Base-by-base conservation (phyloP, 2,888 invertebrate genomes). In the Julus scandinavius region DNA sequence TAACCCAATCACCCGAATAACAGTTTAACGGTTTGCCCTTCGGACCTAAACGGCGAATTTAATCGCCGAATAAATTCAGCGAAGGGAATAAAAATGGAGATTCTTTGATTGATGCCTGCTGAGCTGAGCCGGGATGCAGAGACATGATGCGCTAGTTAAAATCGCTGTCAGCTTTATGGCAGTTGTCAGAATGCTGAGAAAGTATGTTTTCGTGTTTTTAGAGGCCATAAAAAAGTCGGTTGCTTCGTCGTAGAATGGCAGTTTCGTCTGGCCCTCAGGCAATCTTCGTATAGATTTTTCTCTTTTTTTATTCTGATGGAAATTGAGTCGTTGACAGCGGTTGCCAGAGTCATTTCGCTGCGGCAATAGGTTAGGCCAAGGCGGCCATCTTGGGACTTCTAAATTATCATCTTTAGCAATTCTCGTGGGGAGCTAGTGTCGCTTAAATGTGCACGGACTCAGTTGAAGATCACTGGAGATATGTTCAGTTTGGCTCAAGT, bases 121-220 rank as follows among this genome's bases (percentile, higher is more conserved):
- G 80, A 29, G 80, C 38, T 54, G 54, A 3, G 54, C 54, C 54
- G 17, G 54, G 54, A 13, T 54, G 38, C 80, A 38, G 80, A 38
- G 80, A 80, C 29, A 80, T 38, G 80, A 80, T 80, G 80, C 80
- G 80, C 80, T 80, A 80, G 38, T 80, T 80, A 80, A 80, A 80
- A 80, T 38, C 80, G 38, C 38, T 80, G 80, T 80, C 80, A 80
- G 80, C 29, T 80, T 80, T 80, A 80, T 80, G 80, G 80, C 63
- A 20, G 20, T 80, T 80, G 80, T 38, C 80, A 80, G 80, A 80
- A 80, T 13, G 80, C 80, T 80, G 80, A 80, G 80, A 80, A 29
- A 80, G 80, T 80, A 80, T 80, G 80, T 80, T 80, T 80, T 80
- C 80, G 80, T 38, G 80, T 80, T 80, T 63, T 80, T 80, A 80